Base-by-base conservation (phyloP, 2,888 invertebrate species). In the Pseudococcus viburni region DNA sequence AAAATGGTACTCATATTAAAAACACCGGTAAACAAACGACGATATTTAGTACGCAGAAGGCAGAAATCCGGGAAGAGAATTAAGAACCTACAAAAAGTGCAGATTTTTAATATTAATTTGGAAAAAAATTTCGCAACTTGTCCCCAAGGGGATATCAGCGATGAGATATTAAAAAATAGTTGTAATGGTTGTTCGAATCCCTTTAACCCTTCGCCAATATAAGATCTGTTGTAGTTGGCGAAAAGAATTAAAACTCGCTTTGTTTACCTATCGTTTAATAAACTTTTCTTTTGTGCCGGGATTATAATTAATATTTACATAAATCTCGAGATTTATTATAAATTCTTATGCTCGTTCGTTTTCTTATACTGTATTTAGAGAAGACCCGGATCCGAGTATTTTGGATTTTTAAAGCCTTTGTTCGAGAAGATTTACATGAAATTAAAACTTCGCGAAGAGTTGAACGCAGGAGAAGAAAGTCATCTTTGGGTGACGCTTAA, bases 241-340 rank as follows among this genome's bases (percentile, higher is more conserved):
- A 33, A 26, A 77, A 77, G 77, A 77, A 77, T 77, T 77, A 77
- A 77, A 77, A 42, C 39, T 77, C 26, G 55, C 77, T 26, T 42
- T 77, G 77, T 77, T 77, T 77, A 77, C 77, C 77, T 77, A 77
- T 77, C 77, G 77, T 77, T 77, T 77, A 77, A 77, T 77, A 77
- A 77, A 77, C 77, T 77, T 77, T 73, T 77, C 77, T 77, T 77
- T 77, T 77, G 77, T 77, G 77, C 77, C 8, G 1, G 77, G 77
- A 33, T 77, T 77, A 77, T 77, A 77, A 77, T 77, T 77, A 77
- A 77, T 77, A 77, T 77, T 77, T 77, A 17, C 77, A 77, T 77
- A 77, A 77, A 77, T 77, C 77, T 77, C 77, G 39, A 77, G 77
- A 77, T 77, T 77, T 77, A 42, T 42, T 42, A 77, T 77, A 77